Conservation (phyloP, 1,140 invertebrate genomes). For the Odontomachus brunneus region DNA sequence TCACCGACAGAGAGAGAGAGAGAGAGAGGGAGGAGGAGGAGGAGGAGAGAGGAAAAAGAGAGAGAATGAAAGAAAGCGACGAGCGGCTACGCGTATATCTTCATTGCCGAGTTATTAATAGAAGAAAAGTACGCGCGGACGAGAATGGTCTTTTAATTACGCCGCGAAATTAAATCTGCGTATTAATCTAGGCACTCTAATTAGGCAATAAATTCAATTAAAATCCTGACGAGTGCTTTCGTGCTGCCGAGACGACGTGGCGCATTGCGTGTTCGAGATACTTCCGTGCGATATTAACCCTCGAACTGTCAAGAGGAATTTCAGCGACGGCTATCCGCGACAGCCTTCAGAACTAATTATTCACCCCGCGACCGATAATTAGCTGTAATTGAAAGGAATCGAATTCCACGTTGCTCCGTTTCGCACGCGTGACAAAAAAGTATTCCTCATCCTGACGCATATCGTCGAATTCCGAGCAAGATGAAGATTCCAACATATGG, state of each 20-base stretch:
- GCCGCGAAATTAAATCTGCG: constrained; percentile 46
- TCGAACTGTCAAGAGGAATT: constrained; percentile 16
- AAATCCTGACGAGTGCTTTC: constrained; percentile 27
- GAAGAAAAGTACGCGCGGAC: constrained; percentile 44
- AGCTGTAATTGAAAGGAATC: neutral
- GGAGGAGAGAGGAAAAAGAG: neutral
- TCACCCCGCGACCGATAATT: neutral
- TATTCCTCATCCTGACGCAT: neutral
- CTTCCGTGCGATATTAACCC: constrained; percentile 28
- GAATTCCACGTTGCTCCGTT: neutral
- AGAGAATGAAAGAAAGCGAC: neutral
- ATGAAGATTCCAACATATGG: no score
- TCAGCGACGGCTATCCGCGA: constrained; percentile 6
- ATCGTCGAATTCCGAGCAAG: no score
- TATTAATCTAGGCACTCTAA: constrained; percentile 39
- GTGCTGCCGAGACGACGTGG: neutral
- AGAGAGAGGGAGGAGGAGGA: neutral
- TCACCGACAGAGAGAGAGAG: neutral
- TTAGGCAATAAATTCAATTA: constrained; percentile 56
- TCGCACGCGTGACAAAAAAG: neutral
- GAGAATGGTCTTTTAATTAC: constrained; percentile 54
- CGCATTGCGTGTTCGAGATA: constrained; percentile 40
- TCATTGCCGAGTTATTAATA: constrained; percentile 49
- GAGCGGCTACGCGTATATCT: constrained; percentile 36
- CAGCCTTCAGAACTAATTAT: constrained; percentile 29